phyloP scores from a whole-genome alignment of 2,888 invertebrate genomes.

The Lepidocyrtoides sp. region DNA sequence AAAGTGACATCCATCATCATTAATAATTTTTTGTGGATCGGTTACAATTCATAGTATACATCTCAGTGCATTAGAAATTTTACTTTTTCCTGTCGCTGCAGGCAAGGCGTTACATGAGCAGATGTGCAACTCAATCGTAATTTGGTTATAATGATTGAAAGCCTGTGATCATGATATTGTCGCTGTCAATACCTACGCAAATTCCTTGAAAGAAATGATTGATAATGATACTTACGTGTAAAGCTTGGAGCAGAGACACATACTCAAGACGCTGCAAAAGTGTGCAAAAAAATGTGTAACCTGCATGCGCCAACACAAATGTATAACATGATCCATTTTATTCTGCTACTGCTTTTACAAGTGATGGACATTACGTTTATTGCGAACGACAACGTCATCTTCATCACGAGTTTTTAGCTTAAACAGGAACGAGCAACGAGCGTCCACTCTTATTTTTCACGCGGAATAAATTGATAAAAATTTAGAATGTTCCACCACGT shows the following conservation, averaged over 20 bases:
- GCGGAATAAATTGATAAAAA: conserved; percentile 36
- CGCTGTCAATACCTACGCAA: conserved; percentile 53
- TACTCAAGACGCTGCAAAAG: not conserved
- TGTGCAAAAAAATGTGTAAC: not conserved
- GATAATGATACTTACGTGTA: conserved; percentile 48
- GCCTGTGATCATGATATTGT: conserved; percentile 54
- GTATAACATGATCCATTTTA: not conserved
- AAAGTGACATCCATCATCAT: not conserved
- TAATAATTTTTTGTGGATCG: not conserved
- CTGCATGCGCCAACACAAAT: not conserved
- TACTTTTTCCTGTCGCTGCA: not conserved
- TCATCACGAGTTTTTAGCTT: not conserved
- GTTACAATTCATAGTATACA: not conserved
- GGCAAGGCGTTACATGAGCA: not conserved
- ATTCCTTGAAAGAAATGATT: conserved; percentile 42
- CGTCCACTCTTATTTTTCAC: conserved; percentile 57
- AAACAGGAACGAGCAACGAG: not conserved
- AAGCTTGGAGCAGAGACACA: not conserved
- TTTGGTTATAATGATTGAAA: conserved; percentile 56
- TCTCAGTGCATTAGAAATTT: too few relatives aligned
- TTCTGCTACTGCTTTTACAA: not conserved
- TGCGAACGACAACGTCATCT: not conserved
- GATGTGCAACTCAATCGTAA: not conserved
- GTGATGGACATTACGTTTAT: too few relatives aligned
- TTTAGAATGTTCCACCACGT: too few relatives aligned